phyloP scores from a whole-genome alignment of 2,113 vertebrate species.

The Serinus canaria region DNA sequence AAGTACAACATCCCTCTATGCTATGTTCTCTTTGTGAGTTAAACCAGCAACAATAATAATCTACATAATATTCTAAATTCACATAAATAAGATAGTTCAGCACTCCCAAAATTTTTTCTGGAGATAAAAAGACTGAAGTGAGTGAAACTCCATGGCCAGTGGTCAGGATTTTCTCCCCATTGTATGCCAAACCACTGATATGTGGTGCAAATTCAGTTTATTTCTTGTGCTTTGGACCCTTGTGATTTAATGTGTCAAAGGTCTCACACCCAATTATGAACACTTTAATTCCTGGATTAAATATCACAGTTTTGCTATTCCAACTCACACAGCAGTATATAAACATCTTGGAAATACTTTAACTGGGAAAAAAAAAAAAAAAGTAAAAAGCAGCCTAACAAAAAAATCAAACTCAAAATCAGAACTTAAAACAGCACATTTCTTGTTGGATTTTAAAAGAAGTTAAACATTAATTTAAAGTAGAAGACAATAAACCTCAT shows the following conservation, averaged over 20 bases:
- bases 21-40: not conserved
- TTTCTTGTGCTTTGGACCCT: not conserved
- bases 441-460: not conserved
- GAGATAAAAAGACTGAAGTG: not conserved
- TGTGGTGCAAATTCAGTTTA: not conserved
- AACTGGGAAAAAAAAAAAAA: too few relatives aligned
- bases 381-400: fast-evolving
- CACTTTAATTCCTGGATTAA: not conserved
- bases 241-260: not conserved
- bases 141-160: not conserved
- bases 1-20: not conserved
- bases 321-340: not conserved
- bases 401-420: not conserved
- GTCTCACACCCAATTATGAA: not conserved
- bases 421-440: not conserved
- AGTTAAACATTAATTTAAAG: not conserved
- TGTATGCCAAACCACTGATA: not conserved
- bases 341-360: not conserved
- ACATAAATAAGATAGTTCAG: not conserved
- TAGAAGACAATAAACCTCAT: not conserved
- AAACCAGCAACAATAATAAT: not conserved
- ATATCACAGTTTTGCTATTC: not conserved
- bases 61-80: not conserved
- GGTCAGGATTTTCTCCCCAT: not conserved
- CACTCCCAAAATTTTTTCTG: not conserved